Percentiles rank a stretch among this genome's conserved stretches.
Conservation (phyloP, 2,888 invertebrate genomes). For the Hydrotaea cyrtoneurina region DNA sequence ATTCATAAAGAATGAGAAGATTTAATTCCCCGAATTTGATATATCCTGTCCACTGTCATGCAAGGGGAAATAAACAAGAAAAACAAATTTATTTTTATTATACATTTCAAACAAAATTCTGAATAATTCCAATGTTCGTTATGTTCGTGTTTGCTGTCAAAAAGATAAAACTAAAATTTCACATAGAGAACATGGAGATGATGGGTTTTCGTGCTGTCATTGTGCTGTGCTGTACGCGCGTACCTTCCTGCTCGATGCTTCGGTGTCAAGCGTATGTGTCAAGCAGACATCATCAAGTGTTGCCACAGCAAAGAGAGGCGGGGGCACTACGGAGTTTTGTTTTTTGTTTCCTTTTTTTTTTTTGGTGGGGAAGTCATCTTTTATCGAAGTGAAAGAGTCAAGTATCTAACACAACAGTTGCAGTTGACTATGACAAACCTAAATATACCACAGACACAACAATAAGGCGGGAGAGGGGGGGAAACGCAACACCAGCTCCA, state of each 20-base stretch:
- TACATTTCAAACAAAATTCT: neutral
- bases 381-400: neutral
- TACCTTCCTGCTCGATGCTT: neutral
- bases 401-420: conserved; percentile 23
- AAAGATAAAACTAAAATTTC: conserved; percentile 39
- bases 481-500: neutral
- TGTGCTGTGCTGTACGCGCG: neutral
- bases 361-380: neutral
- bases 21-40: too few relatives aligned
- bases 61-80: neutral
- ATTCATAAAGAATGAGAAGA: too few relatives aligned
- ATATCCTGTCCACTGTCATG: too few relatives aligned
- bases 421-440: conserved; percentile 34
- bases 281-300: conserved; percentile 56
- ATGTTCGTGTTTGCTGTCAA: conserved; percentile 5
- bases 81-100: conserved; percentile 9
- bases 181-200: conserved; percentile 22
- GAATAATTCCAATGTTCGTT: neutral
- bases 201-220: neutral
- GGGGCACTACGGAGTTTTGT: neutral
- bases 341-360: neutral
- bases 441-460: conserved; percentile 14
- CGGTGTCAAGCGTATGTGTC: conserved; percentile 64
- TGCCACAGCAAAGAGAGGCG: conserved; percentile 3
- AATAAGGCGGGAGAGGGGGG: neutral